Conservation (phyloP, 1,140 invertebrate species). For the Octopus sinensis region DNA sequence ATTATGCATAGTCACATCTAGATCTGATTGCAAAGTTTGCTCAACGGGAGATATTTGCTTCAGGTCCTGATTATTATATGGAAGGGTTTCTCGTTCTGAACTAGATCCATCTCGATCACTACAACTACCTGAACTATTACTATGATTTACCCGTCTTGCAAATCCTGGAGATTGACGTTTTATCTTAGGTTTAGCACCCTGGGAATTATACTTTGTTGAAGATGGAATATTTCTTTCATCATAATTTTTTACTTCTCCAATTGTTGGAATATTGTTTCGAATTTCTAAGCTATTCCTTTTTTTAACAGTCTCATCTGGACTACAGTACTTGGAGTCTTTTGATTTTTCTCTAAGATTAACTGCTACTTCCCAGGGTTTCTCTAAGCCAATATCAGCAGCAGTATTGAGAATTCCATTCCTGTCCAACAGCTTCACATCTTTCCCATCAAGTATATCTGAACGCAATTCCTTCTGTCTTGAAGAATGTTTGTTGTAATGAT, state of each 20-base stretch:
- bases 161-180: conserved; percentile 54
- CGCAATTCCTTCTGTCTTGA: neutral
- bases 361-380: neutral
- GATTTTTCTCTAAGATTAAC: conserved; percentile 8
- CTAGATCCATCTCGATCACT: conserved; percentile 34
- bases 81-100: conserved; percentile 31
- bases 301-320: conserved; percentile 25
- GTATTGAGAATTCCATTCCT: conserved; percentile 1
- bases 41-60: neutral
- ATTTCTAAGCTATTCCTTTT: conserved; percentile 55
- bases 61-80: neutral
- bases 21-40: neutral
- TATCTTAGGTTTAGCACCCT: conserved; percentile 49
- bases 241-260: conserved; percentile 50
- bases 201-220: conserved; percentile 29
- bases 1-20: neutral
- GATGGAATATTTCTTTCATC: conserved; percentile 37
- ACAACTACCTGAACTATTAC: conserved; percentile 24
- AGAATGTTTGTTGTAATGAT: neutral
- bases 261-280: conserved; percentile 53
- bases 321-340: neutral
- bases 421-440: neutral
- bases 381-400: neutral
- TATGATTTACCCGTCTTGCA: conserved; percentile 47
- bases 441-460: neutral